Conservation (phyloP, 92 coral and sea anemone species). For the Paramuricea clavata region DNA sequence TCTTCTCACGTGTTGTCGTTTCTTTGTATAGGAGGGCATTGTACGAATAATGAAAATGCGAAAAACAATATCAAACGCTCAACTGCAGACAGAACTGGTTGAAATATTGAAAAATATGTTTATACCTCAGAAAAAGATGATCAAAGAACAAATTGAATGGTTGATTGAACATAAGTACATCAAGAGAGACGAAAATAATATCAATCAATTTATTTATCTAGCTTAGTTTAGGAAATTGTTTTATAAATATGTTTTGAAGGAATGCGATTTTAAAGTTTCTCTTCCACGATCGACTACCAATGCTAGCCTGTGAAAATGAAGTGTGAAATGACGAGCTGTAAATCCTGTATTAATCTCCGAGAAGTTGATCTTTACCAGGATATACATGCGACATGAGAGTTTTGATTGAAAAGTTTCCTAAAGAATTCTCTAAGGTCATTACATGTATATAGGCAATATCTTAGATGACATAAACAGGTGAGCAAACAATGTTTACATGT, state of each 20-base stretch:
- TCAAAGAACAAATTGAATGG: constrained; percentile 98
- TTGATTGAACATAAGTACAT: constrained; percentile 95
- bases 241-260: too few relatives aligned
- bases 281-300: too few relatives aligned
- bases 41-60: constrained; percentile 99
- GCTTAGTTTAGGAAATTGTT: constrained; percentile 49
- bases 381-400: too few relatives aligned
- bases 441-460: too few relatives aligned
- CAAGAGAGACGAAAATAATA: constrained; percentile 92
- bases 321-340: too few relatives aligned
- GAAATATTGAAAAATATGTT: constrained; percentile 98
- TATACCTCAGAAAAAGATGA: constrained; percentile 99
- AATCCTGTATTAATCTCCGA: too few relatives aligned
- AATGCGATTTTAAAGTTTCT: too few relatives aligned
- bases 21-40: constrained; percentile 83
- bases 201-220: constrained; percentile 85
- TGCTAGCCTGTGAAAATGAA: too few relatives aligned
- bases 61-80: constrained; percentile 91
- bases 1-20: not conserved
- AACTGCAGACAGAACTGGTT: constrained; percentile 95
- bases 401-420: too few relatives aligned
- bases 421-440: too few relatives aligned
- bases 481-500: not conserved
- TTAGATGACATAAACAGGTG: not conserved
- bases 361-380: too few relatives aligned